Evolutionary conservation across 2,113 vertebrate genomes (phyloP), one percentile per base, ranked within the genome.

Genomic region (Etheostoma spectabile): DNA sequence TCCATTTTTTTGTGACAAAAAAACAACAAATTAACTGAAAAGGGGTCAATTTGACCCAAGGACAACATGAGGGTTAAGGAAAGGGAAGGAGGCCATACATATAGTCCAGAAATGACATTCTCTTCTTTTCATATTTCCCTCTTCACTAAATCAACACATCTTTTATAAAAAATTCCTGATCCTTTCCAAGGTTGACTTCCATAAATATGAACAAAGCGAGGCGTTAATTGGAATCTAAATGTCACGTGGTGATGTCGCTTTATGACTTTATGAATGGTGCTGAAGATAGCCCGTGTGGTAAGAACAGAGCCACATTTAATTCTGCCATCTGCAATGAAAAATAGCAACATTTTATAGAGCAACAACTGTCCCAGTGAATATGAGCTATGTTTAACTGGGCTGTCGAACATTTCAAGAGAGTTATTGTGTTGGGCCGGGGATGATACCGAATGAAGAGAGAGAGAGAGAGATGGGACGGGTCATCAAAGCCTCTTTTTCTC

Each of bases 261-360:
- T 60, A 68, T 48, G 74, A 79, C 79, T 67, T 75, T 6, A 57
- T 52, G 79, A 78, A 74, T 8, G 51, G 19, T 15, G 46, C 79
- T 71, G 86, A 87, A 92, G 91, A 91, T 91, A 91, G 75, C 79
- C 70, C 3, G 46, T 4, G 64, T 24, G 53, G 64, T 81, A 69
- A 84, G 74, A 92, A 84, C 74, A 76, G 35, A 81, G 74, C 56
- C 79, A 86, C 61, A 27, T 91, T 91, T 84, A 80, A 87, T 80
- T 89, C 76, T 74, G 64, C 84, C 80, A 84, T 87, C 83, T 77
- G 79, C 72, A 91, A 86, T 80, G 74, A 85, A 79, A 89, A 86
- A 89, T 45, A 80, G 82, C 56, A 77, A 68, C 88, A 88, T 89
- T 89, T 80, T 79, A 86, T 68, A 63, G 83, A 79, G 73, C 55